Conservation (phyloP, 2,797 vertebrate genomes). For the Yasuhikotakia modesta region DNA sequence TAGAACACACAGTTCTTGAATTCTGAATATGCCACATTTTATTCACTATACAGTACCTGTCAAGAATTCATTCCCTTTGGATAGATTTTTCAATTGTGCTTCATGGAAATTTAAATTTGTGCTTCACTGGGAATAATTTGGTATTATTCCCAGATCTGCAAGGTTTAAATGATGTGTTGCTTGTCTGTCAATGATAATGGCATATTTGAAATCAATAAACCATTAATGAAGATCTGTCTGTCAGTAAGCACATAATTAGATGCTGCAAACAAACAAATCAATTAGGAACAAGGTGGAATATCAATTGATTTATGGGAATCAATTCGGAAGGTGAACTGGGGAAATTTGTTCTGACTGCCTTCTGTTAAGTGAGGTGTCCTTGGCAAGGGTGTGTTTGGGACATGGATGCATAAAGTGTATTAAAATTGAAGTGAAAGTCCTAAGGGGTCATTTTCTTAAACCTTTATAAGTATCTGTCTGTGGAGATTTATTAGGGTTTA, state of each 20-base stretch:
- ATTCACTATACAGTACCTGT: constrained; percentile 31
- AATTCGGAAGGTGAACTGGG: background rate
- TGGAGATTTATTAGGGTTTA: constrained; percentile 81
- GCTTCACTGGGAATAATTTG: too few relatives aligned
- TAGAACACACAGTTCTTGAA: constrained; percentile 28
- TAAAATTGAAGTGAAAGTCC: constrained; percentile 71
- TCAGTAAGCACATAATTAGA: constrained; percentile 46
- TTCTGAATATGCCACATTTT: constrained; percentile 14
- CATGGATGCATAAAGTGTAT: constrained; percentile 65
- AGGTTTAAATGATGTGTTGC: constrained; percentile 32
- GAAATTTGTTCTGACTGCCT: constrained; percentile 69
- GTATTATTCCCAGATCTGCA: constrained; percentile 11
- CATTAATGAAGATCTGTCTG: constrained; percentile 33
- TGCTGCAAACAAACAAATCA: constrained; percentile 47
- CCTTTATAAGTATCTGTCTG: constrained; percentile 80
- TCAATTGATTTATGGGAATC: constrained; percentile 42
- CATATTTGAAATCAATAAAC: constrained; percentile 43
- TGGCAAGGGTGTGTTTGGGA: constrained; percentile 65
- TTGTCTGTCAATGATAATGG: constrained; percentile 27
- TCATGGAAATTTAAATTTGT: constrained; percentile 5
- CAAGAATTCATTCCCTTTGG: background rate
- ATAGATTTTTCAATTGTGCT: constrained; percentile 17
- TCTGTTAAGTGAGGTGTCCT: constrained; percentile 74
- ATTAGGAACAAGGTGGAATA: constrained; percentile 29
- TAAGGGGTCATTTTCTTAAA: constrained; percentile 87